phyloP scores from a whole-genome alignment of 2,113 vertebrate genomes.

The Garra rufa region DNA sequence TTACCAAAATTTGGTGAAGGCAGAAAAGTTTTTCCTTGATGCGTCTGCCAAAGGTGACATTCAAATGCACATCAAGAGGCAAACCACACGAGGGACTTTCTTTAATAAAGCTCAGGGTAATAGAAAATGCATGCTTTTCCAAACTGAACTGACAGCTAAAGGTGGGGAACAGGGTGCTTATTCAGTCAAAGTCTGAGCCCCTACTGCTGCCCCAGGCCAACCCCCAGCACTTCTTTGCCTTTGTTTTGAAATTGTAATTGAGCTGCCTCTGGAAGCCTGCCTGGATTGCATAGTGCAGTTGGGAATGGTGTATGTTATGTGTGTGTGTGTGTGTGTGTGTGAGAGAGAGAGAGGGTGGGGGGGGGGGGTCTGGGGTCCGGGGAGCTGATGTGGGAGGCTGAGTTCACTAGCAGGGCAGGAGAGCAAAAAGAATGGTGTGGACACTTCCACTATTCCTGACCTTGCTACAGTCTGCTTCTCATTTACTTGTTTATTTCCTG shows the following conservation, averaged over 20 bases:
- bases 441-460: constrained; percentile 77
- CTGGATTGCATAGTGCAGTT: constrained; percentile 54
- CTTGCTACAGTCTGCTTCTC: constrained; percentile 68
- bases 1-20: not conserved
- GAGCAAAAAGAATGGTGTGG: constrained; percentile 82
- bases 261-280: constrained; percentile 74
- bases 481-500: constrained; percentile 66
- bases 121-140: constrained; percentile 45
- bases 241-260: constrained; percentile 81
- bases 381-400: constrained; percentile 61
- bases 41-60: constrained; percentile 15
- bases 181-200: constrained; percentile 55
- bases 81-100: constrained; percentile 42
- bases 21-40: not conserved
- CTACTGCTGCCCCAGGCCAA: constrained; percentile 47
- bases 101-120: constrained; percentile 43
- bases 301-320: constrained; percentile 62
- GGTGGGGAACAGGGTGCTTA: constrained; percentile 44
- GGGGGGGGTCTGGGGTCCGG: constrained; percentile 1
- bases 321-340: constrained; percentile 36
- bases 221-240: constrained; percentile 55
- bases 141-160: constrained; percentile 56
- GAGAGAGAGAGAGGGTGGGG: not conserved
- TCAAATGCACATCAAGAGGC: constrained; percentile 26
- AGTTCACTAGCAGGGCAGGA: constrained; percentile 88